Percentiles rank a stretch among this genome's conserved stretches.
phyloP scores from a whole-genome alignment of 2,113 vertebrate species.

The Holacanthus passer region DNA sequence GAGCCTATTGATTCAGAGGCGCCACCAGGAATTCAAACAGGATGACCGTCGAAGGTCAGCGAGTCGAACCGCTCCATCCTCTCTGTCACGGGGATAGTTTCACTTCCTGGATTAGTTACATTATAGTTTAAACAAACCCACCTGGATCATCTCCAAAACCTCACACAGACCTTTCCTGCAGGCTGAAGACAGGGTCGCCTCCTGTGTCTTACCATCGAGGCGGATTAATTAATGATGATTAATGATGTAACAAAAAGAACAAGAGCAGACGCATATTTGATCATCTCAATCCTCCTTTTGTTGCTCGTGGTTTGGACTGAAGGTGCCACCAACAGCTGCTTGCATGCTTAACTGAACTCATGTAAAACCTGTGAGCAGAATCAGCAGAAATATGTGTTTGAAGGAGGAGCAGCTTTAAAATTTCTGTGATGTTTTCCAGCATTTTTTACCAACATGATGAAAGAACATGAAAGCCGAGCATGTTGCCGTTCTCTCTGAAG shows the following conservation, averaged over 20 bases:
- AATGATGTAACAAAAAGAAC: background rate
- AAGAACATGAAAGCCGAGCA: background rate
- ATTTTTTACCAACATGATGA: background rate
- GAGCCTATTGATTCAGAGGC: constrained; percentile 55
- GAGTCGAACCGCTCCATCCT: background rate
- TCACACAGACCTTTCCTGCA: background rate
- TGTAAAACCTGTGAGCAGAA: background rate
- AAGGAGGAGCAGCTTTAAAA: background rate
- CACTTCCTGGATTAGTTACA: constrained; percentile 1
- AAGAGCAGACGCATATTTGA: background rate
- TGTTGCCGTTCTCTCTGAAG: background rate
- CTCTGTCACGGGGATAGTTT: background rate
- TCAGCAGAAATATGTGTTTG: background rate
- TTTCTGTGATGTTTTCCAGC: background rate
- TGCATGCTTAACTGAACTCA: no score
- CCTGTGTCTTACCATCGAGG: background rate
- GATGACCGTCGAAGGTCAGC: constrained; percentile 41
- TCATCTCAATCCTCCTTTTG: background rate
- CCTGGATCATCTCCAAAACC: constrained; percentile 2
- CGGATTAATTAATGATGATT: background rate
- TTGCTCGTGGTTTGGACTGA: background rate
- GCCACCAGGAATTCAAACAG: constrained; percentile 49
- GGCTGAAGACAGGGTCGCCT: background rate
- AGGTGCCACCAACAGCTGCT: background rate
- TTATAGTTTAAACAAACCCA: constrained; percentile 5